phyloP scores from a whole-genome alignment of 2,797 vertebrate species.

The Streptopelia turtur region DNA sequence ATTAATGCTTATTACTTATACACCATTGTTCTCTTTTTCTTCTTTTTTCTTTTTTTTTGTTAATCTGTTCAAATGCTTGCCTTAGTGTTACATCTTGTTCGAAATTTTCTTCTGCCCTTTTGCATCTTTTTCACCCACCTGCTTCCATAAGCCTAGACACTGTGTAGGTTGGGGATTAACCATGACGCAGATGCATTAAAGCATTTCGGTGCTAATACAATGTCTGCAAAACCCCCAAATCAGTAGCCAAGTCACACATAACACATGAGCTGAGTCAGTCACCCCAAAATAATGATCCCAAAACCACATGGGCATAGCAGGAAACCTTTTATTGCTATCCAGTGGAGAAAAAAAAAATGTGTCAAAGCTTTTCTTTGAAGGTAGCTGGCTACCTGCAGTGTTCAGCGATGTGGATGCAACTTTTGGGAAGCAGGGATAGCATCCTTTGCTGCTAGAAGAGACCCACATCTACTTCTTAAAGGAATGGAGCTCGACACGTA shows the following conservation, averaged over 20 bases:
- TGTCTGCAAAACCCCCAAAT: not conserved
- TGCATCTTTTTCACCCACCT: not conserved
- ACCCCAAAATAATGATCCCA: not conserved
- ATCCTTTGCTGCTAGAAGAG: not conserved
- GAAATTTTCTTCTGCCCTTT: not conserved
- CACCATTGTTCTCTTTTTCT: not conserved
- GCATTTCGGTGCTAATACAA: not conserved
- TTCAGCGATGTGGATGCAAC: not conserved
- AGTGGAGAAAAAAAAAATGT: rapidly evolving
- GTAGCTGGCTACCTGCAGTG: not conserved
- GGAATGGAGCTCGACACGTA: not conserved
- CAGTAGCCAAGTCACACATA: not conserved
- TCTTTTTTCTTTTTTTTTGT: too few relatives aligned
- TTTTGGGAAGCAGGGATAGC: not conserved
- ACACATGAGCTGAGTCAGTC: not conserved
- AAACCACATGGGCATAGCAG: not conserved
- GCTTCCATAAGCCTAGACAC: not conserved
- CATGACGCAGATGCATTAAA: not conserved
- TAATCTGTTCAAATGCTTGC: not conserved
- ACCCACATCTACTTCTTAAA: not conserved
- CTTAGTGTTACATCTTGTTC: not conserved
- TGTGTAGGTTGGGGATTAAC: not conserved
- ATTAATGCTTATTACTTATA: not conserved
- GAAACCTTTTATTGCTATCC: not conserved
- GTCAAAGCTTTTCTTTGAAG: not conserved